A percentile compares a stretch with the other conserved stretches of the same genome.
Evolutionary conservation across 2,888 invertebrate genomes (phyloP).

Genomic region (Phrixothrix hirtus): DNA sequence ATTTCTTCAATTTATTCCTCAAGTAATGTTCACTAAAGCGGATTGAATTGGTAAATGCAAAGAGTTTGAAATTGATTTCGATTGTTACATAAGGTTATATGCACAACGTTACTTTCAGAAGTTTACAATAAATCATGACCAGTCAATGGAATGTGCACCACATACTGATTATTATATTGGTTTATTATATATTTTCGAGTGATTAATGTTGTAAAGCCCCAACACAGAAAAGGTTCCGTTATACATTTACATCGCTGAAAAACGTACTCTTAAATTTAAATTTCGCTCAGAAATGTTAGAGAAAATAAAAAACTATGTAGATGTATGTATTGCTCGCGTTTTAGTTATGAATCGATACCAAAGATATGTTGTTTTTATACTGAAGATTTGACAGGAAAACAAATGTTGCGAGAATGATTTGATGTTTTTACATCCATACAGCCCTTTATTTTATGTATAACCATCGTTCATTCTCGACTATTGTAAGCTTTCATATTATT

Average conservation of each 20-base stretch:
- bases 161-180: slow-evolving; percentile 44
- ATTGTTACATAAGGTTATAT: no score
- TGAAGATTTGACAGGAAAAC: slow-evolving; percentile 47
- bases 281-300: neutral
- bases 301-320: slow-evolving; percentile 13
- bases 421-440: slow-evolving; percentile 46
- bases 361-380: slow-evolving; percentile 37
- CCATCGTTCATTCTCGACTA: slow-evolving; percentile 38
- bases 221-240: slow-evolving; percentile 8
- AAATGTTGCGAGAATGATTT: slow-evolving; percentile 52
- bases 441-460: slow-evolving; percentile 30
- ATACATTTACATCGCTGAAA: slow-evolving; percentile 5
- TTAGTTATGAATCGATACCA: slow-evolving; percentile 32
- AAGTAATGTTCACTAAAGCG: neutral
- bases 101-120: slow-evolving; percentile 34
- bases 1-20: neutral
- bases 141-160: slow-evolving; percentile 39
- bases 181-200: slow-evolving; percentile 43
- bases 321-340: slow-evolving; percentile 11
- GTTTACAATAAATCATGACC: slow-evolving; percentile 30
- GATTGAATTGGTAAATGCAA: slow-evolving; percentile 12
- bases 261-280: slow-evolving; percentile 17
- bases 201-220: slow-evolving; percentile 35
- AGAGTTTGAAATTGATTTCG: slow-evolving; percentile 15
- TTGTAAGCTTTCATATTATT: slow-evolving; percentile 42